phyloP scores from a whole-genome alignment of 2,113 vertebrate genomes.

The Melospiza melodia region DNA sequence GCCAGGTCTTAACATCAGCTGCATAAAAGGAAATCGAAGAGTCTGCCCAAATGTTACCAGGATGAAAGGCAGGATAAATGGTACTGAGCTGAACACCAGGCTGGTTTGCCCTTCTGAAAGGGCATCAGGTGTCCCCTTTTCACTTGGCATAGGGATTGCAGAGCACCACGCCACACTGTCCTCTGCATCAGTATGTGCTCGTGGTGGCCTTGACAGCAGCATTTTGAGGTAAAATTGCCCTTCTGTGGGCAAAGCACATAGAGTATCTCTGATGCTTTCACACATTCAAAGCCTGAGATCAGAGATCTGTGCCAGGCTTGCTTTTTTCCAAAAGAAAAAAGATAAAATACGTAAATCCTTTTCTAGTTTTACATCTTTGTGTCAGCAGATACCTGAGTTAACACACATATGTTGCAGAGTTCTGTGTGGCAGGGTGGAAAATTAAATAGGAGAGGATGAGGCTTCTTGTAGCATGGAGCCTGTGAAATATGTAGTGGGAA shows the following conservation, averaged over 20 bases:
- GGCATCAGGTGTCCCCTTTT: not conserved
- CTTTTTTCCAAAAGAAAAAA: not conserved
- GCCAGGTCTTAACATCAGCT: conserved; percentile 7
- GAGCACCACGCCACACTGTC: accelerated
- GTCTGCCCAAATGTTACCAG: not conserved
- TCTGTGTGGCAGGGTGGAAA: not conserved
- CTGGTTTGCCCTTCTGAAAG: not conserved
- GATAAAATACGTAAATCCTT: not conserved
- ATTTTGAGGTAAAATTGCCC: not conserved
- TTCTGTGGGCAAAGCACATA: not conserved
- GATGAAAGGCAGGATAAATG: not conserved
- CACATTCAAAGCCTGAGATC: not conserved
- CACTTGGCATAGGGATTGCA: not conserved
- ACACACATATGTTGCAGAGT: not conserved
- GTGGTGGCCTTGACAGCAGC: not conserved
- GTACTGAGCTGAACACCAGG: not conserved
- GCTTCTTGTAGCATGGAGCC: not conserved
- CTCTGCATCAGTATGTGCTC: not conserved
- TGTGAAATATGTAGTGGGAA: not conserved
- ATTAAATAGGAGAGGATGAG: not conserved
- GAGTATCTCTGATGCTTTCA: not conserved
- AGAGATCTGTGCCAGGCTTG: not conserved
- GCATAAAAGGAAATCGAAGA: conserved; percentile 26
- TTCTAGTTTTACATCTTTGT: not conserved
- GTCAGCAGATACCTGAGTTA: not conserved